Evolutionary conservation across 2,797 vertebrate species (phyloP).

Genomic region (Crocodylus rhombifer): DNA sequence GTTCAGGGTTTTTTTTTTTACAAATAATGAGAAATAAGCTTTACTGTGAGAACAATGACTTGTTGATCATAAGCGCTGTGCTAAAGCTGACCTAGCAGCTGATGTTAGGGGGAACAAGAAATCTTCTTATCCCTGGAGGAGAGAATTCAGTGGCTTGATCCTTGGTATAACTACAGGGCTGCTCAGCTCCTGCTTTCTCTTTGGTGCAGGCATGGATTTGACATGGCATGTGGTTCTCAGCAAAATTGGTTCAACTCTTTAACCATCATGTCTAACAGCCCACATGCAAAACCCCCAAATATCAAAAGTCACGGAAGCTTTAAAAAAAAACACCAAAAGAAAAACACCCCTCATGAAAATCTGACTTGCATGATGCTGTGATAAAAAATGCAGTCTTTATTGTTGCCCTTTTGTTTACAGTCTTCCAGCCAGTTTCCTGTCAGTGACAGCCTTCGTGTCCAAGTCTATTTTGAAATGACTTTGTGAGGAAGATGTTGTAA

Average conservation of each 20-base stretch:
- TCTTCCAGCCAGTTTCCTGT: background rate
- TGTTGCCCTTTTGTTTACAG: slow-evolving; percentile 23
- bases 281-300: slow-evolving; percentile 65
- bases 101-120: slow-evolving; percentile 47
- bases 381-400: slow-evolving; percentile 52
- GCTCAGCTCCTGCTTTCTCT: slow-evolving; percentile 67
- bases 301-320: slow-evolving; percentile 64
- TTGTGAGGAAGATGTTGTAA: background rate
- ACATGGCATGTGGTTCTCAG: slow-evolving; percentile 70
- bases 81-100: slow-evolving; percentile 11
- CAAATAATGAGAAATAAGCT: background rate
- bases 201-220: slow-evolving; percentile 63
- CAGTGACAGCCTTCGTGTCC: background rate
- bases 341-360: slow-evolving; percentile 27
- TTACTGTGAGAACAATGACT: slow-evolving; percentile 10
- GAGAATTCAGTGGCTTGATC: slow-evolving; percentile 59
- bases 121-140: slow-evolving; percentile 59
- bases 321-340: slow-evolving; percentile 18
- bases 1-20: too few relatives aligned
- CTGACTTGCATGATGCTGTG: slow-evolving; percentile 55
- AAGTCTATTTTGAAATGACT: slow-evolving; percentile 19
- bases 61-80: slow-evolving; percentile 13
- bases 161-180: slow-evolving; percentile 71
- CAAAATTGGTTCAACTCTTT: slow-evolving; percentile 71
- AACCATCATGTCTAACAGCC: slow-evolving; percentile 68